Evolutionary conservation across 2,113 vertebrate genomes (phyloP).

Genomic region (Paramisgurnus dabryanus): DNA sequence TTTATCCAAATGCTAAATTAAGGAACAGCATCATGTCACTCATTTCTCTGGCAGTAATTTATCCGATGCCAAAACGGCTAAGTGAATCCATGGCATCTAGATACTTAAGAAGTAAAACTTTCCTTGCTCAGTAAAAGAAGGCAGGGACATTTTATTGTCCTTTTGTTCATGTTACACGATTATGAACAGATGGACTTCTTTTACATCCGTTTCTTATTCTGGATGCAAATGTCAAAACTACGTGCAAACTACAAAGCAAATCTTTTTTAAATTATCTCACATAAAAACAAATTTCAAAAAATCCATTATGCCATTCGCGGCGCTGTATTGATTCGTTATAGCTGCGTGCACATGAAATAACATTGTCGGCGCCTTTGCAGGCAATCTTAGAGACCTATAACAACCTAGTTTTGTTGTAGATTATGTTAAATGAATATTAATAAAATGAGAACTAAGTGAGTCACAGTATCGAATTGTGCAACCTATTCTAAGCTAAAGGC

Average conservation of each 20-base stretch:
- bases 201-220: constrained; percentile 66
- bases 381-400: constrained; percentile 21
- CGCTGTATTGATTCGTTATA: constrained; percentile 58
- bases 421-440: constrained; percentile 40
- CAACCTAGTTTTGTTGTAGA: constrained; percentile 39
- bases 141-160: constrained; percentile 61
- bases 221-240: constrained; percentile 58
- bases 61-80: constrained; percentile 67
- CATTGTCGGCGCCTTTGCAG: background rate
- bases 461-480: constrained; percentile 29
- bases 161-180: constrained; percentile 69
- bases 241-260: constrained; percentile 57
- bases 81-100: constrained; percentile 65
- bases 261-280: constrained; percentile 58
- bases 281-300: constrained; percentile 57
- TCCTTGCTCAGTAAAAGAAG: constrained; percentile 57
- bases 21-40: constrained; percentile 59
- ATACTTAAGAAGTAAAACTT: constrained; percentile 65
- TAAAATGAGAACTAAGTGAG: constrained; percentile 12
- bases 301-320: constrained; percentile 51
- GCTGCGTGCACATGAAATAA: constrained; percentile 36
- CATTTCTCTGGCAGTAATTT: constrained; percentile 61
- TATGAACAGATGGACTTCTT: constrained; percentile 71
- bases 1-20: constrained; percentile 59
- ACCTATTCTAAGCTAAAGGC: constrained; percentile 13